Evolutionary conservation across 2,888 invertebrate species (phyloP).

Genomic region (Andrena camellia): DNA sequence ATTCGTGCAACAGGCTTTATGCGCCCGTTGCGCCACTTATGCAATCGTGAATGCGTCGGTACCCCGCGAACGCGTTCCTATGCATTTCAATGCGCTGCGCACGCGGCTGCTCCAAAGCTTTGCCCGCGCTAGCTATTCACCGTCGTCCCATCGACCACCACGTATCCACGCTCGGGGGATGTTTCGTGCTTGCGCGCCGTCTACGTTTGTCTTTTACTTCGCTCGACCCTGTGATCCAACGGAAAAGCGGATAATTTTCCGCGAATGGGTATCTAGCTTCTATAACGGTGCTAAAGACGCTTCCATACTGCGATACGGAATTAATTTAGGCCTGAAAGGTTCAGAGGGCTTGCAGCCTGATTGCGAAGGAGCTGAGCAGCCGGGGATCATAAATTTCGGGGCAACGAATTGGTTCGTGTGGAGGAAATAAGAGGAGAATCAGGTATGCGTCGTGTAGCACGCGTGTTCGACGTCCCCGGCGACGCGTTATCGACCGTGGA

Average conservation of each 20-base stretch:
- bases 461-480: conserved; percentile 41
- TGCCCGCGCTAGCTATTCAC: conserved; percentile 64
- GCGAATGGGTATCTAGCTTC: too few species aligned
- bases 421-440: conserved; percentile 19
- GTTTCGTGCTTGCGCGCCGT: background rate
- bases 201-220: background rate
- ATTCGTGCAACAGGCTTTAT: conserved; percentile 82
- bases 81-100: conserved; percentile 78
- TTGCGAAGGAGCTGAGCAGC: background rate
- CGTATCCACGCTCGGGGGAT: conserved; percentile 17
- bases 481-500: conserved; percentile 40
- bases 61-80: conserved; percentile 68
- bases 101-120: conserved; percentile 62
- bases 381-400: background rate
- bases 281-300: too few species aligned
- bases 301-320: too few species aligned
- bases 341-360: background rate
- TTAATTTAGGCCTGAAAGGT: background rate
- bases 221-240: background rate
- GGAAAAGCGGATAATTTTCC: too few species aligned
- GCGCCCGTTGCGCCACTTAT: conserved; percentile 78
- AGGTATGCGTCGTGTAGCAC: conserved; percentile 39
- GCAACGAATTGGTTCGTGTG: background rate
- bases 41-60: conserved; percentile 78
- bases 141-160: conserved; percentile 32